Conservation (phyloP, 2,113 vertebrate genomes). For the Alaudala cheleensis region DNA sequence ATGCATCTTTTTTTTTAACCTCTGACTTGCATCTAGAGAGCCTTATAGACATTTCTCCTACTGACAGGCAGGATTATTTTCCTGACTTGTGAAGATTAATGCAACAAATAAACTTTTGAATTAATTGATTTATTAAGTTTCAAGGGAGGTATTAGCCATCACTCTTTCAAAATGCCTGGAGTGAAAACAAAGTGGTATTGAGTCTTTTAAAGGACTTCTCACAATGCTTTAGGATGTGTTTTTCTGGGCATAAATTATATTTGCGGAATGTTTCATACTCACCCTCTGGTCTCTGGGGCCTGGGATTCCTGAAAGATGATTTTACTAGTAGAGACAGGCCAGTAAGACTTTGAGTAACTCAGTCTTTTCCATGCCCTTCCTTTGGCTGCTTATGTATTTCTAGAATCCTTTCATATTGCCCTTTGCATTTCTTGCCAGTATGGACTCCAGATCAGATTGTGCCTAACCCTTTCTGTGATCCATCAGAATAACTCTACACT, state of each 20-base stretch:
- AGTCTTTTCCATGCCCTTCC: not conserved
- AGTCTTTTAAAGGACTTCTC: not conserved
- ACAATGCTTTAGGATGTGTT: not conserved
- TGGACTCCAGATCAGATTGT: not conserved
- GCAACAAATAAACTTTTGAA: not conserved
- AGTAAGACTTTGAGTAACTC: not conserved
- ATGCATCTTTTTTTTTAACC: not conserved
- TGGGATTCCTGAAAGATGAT: not conserved
- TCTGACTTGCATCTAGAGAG: not conserved
- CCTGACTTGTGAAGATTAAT: not conserved
- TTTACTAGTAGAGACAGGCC: not conserved
- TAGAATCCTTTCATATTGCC: not conserved
- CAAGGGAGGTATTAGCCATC: not conserved
- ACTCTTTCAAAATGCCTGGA: not conserved
- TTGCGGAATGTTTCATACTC: not conserved
- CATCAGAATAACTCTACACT: not conserved
- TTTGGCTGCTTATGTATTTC: not conserved
- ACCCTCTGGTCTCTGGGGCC: rapidly evolving
- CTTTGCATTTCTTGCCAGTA: not conserved
- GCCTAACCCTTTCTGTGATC: not conserved
- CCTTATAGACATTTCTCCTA: not conserved
- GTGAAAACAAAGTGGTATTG: not conserved
- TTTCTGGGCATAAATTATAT: not conserved
- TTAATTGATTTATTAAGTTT: not conserved
- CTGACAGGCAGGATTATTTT: not conserved